Percentiles rank a stretch among this genome's conserved stretches.
Evolutionary conservation across 2,113 vertebrate genomes (phyloP).

Genomic region (Aramus guarauna): DNA sequence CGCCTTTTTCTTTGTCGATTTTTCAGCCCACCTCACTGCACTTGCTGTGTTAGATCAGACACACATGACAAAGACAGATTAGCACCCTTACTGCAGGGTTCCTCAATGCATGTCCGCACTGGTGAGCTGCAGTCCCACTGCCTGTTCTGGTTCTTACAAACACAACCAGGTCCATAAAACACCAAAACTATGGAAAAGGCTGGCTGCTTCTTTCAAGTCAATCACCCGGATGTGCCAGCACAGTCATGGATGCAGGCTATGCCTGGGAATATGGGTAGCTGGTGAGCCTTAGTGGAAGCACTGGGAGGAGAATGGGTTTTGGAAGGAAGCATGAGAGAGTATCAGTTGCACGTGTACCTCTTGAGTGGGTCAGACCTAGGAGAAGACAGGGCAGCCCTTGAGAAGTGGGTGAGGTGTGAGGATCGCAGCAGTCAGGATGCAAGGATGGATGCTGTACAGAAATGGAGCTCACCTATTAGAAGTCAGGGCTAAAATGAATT

Average conservation of each 20-base stretch:
- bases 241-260: neutral
- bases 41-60: neutral
- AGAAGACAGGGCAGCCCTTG: neutral
- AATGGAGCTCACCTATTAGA: neutral
- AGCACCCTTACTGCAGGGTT: neutral
- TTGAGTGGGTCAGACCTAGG: neutral
- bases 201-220: neutral
- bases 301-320: neutral
- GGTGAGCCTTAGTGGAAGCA: neutral
- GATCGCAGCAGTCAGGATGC: neutral
- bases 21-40: neutral
- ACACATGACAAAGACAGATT: neutral
- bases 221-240: neutral
- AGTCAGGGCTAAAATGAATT: neutral
- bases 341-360: neutral
- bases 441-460: neutral
- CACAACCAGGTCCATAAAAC: too few relatives aligned
- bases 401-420: accelerated
- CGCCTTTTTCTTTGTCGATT: neutral
- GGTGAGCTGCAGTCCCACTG: neutral
- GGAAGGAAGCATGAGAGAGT: neutral
- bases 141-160: neutral
- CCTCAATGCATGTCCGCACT: accelerated
- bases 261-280: neutral
- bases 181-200: neutral